Conservation (phyloP, 2,113 vertebrate genomes). For the Heliornis fulica region DNA sequence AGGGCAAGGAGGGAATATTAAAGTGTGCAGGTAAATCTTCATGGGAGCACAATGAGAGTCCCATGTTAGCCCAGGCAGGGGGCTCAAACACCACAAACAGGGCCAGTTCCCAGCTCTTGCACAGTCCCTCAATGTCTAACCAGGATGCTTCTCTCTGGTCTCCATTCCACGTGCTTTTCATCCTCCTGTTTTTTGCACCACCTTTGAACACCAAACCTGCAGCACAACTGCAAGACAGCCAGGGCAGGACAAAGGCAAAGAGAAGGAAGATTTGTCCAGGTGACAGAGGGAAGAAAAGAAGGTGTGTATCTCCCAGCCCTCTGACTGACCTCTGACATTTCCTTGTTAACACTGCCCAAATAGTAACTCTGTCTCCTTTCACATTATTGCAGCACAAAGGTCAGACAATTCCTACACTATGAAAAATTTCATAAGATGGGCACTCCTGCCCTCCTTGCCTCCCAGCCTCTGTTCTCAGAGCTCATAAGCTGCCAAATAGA, state of each 20-base stretch:
- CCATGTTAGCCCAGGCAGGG: background rate
- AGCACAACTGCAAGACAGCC: background rate
- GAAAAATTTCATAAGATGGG: background rate
- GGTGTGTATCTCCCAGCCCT: background rate
- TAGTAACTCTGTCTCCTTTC: background rate
- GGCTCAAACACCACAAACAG: accelerated
- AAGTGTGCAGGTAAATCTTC: background rate
- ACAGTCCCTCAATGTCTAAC: background rate
- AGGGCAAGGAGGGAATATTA: background rate
- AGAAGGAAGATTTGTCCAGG: background rate
- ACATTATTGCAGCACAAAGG: background rate
- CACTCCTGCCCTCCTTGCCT: background rate
- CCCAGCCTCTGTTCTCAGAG: constrained; percentile 5
- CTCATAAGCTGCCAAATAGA: constrained; percentile 11
- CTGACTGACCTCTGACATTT: background rate
- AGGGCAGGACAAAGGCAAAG: background rate
- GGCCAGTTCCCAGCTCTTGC: background rate
- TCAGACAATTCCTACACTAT: background rate
- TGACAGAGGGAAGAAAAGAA: background rate
- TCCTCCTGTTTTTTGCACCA: background rate
- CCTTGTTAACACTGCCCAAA: background rate
- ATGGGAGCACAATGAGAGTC: accelerated
- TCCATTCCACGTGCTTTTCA: background rate
- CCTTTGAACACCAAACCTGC: background rate
- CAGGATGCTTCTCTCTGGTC: background rate